Percentiles rank a stretch among this genome's conserved stretches.
Conservation (phyloP, 2,888 invertebrate species). For the Teinopalpus imperialis region DNA sequence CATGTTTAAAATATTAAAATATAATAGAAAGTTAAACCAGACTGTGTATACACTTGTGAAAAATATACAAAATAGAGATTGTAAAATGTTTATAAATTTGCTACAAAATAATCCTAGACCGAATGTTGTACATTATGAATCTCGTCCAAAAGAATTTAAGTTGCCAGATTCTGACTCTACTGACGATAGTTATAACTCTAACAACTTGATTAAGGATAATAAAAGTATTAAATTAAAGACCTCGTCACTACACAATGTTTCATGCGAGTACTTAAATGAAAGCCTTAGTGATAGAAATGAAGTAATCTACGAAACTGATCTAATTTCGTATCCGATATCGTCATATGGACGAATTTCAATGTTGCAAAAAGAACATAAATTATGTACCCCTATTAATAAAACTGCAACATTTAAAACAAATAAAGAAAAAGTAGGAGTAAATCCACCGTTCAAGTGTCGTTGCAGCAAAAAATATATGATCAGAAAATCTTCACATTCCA, state of each 20-base stretch:
- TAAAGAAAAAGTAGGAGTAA: neutral
- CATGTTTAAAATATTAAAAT: slow-evolving; percentile 46
- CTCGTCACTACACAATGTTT: neutral
- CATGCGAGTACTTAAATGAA: neutral
- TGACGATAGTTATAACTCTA: slow-evolving; percentile 39
- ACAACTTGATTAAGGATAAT: slow-evolving; percentile 29
- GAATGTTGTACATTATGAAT: neutral
- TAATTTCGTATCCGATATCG: slow-evolving; percentile 46
- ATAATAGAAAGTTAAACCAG: slow-evolving; percentile 47
- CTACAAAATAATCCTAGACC: slow-evolving; percentile 50
- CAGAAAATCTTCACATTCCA: neutral
- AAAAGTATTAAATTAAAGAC: neutral
- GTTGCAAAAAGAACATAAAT: slow-evolving; percentile 37
- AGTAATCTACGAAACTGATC: slow-evolving; percentile 7
- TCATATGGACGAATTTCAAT: slow-evolving; percentile 44
- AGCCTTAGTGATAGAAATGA: neutral
- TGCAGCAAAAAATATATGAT: neutral
- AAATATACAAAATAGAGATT: slow-evolving; percentile 47
- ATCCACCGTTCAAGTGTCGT: neutral
- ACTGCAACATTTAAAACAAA: neutral
- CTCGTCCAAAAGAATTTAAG: neutral
- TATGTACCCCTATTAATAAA: neutral
- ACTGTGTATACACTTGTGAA: slow-evolving; percentile 47
- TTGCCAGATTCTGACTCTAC: slow-evolving; percentile 31
- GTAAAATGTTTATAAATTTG: slow-evolving; percentile 62